Evolutionary conservation across 2,888 invertebrate genomes (phyloP).

Genomic region (Clivina fossor): DNA sequence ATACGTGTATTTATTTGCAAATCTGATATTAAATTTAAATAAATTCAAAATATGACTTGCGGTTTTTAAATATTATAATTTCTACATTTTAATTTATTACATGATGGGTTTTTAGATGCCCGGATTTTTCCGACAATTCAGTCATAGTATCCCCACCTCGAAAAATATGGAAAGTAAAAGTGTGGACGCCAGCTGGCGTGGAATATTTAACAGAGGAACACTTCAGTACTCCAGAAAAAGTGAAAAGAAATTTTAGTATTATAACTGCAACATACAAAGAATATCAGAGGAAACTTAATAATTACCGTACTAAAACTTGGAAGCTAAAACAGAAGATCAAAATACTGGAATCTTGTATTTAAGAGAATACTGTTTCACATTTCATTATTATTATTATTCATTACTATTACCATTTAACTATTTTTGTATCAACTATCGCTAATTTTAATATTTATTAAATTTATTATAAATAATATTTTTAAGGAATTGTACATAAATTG

Average conservation of each 20-base stretch:
- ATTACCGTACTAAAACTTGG: neutral
- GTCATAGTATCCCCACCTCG: neutral
- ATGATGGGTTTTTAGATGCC: neutral
- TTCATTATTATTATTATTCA: neutral
- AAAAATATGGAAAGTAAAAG: neutral
- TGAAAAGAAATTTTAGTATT: neutral
- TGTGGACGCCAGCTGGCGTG: neutral
- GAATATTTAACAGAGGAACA: neutral
- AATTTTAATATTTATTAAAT: too few species aligned
- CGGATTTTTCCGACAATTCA: neutral
- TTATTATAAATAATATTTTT: too few species aligned
- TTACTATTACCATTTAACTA: too few species aligned
- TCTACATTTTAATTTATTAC: neutral
- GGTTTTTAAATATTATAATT: too few species aligned
- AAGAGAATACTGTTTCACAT: neutral
- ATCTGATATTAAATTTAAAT: too few species aligned
- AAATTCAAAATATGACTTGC: too few species aligned
- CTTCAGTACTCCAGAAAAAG: neutral
- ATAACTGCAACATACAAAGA: neutral
- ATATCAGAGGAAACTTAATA: slow-evolving; percentile 6
- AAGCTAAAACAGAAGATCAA: neutral
- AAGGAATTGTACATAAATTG: too few species aligned
- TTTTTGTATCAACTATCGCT: too few species aligned
- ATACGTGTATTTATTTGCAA: too few species aligned
- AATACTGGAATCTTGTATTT: neutral